Evolutionary conservation across 2,888 invertebrate species (phyloP), one percentile per base, ranked within the genome.

Genomic region (Lycophotia porphyrea): DNA sequence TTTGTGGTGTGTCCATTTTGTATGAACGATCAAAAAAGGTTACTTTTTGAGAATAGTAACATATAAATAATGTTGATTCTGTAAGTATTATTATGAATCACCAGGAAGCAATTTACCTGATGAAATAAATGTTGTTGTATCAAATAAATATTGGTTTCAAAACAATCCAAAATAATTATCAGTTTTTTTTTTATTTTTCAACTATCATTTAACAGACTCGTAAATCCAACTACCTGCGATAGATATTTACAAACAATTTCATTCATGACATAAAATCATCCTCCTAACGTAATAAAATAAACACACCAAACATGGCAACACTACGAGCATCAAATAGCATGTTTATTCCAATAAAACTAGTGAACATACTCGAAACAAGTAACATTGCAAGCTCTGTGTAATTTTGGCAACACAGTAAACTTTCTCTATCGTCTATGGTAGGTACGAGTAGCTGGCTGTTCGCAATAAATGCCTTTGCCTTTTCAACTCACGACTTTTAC

Each of bases 291-390:
- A 42, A 34, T n/a, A 27, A 68, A 63, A 74, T 75, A 77, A 64
- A 78, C 63, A 49, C 36, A 5, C 36, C 34, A 66, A 34, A 63
- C 27, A 69, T 65, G 63, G 58, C 18, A 69, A 61, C 39, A 74
- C 39, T 11, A 67, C 49, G 18, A 64, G n/a, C 67, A 42, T 66
- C 47, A 73, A 80, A 74, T 71, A 78, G 65, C 60, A 36, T 66
- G 65, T 76, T 65, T 58, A 82, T 74, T 73, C 74, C 52, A 88
- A 87, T 84, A 82, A 84, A 86, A 81, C 83, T 69, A 84, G 70
- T 77, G n/a, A 64, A 75, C 84, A 71, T 73, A 82, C 77, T 80
- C 64, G 36, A 74, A 84, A 85, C 82, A 79, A 80, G 72, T 76
- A 71, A 77, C 72, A 80, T 73, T 66, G 85, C 81, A 76, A 73